phyloP scores from a whole-genome alignment of 2,113 vertebrate species.

The Centropus unirufus region DNA sequence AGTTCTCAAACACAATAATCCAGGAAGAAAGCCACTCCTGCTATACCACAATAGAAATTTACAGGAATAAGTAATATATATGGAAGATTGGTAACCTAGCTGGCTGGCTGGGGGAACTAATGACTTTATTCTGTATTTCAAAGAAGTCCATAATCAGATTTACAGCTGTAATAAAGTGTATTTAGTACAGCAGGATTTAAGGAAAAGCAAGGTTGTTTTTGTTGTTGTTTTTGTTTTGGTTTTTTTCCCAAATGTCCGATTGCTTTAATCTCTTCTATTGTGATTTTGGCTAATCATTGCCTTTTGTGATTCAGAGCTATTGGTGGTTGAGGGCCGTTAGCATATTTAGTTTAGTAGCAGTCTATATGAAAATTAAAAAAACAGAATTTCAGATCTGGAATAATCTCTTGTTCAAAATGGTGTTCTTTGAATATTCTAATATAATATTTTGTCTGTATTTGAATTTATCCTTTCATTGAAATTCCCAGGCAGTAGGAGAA shows the following conservation, averaged over 20 bases:
- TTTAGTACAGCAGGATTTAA: neutral
- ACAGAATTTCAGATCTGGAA: neutral
- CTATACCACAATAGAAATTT: neutral
- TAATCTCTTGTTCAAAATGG: neutral
- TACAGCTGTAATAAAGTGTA: neutral
- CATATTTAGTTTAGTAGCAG: neutral
- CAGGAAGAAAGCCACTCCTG: neutral
- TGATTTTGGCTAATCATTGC: neutral
- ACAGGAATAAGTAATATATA: neutral
- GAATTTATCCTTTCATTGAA: neutral
- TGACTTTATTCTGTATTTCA: neutral
- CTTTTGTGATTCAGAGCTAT: neutral
- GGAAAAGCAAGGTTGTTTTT: neutral
- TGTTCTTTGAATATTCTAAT: neutral
- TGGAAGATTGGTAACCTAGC: neutral
- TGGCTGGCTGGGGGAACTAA: neutral
- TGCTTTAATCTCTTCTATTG: neutral
- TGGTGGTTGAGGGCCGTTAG: neutral
- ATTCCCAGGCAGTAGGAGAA: constrained; percentile 79
- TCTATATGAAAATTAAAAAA: neutral
- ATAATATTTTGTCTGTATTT: neutral
- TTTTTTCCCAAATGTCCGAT: neutral
- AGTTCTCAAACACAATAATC: neutral
- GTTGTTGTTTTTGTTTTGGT: no score
- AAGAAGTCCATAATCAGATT: neutral